Percentiles rank a stretch among this genome's conserved stretches.
phyloP scores from a whole-genome alignment of 1,140 invertebrate genomes.

The Musca domestica region DNA sequence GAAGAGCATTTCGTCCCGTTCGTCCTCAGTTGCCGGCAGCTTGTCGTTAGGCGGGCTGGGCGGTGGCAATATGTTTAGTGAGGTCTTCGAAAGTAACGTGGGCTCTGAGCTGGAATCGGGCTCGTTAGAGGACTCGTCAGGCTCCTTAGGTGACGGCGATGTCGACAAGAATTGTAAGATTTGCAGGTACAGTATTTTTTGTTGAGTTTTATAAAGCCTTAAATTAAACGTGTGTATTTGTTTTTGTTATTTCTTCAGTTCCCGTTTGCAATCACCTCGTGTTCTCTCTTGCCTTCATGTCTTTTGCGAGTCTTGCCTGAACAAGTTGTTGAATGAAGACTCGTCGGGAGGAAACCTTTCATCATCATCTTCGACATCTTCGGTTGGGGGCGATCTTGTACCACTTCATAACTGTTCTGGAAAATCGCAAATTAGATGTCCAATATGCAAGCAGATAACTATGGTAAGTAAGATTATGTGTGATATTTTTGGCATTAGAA shows the following conservation, averaged over 20 bases:
- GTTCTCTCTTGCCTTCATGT: conserved; percentile 89
- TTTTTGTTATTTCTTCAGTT: conserved; percentile 29
- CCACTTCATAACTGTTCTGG: conserved; percentile 2
- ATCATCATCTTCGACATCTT: conserved; percentile 51
- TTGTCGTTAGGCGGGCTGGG: not conserved
- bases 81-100: conserved; percentile 25
- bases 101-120: conserved; percentile 38
- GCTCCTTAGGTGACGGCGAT: conserved; percentile 28
- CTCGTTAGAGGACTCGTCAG: conserved; percentile 44
- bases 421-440: conserved; percentile 58
- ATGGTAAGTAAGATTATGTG: conserved; percentile 57
- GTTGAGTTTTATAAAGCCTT: not conserved
- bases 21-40: conserved; percentile 23
- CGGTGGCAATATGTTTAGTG: conserved; percentile 27
- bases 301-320: conserved; percentile 86
- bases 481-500: no score
- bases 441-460: conserved; percentile 82
- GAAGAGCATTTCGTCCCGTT: conserved; percentile 25
- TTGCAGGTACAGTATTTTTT: conserved; percentile 39
- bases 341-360: conserved; percentile 55
- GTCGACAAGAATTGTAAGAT: conserved; percentile 50
- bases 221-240: not conserved
- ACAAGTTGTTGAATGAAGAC: conserved; percentile 73
- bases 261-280: conserved; percentile 73
- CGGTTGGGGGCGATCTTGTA: conserved; percentile 37